Base-by-base conservation (phyloP, 2,113 vertebrate species). In the Ictalurus furcatus region DNA sequence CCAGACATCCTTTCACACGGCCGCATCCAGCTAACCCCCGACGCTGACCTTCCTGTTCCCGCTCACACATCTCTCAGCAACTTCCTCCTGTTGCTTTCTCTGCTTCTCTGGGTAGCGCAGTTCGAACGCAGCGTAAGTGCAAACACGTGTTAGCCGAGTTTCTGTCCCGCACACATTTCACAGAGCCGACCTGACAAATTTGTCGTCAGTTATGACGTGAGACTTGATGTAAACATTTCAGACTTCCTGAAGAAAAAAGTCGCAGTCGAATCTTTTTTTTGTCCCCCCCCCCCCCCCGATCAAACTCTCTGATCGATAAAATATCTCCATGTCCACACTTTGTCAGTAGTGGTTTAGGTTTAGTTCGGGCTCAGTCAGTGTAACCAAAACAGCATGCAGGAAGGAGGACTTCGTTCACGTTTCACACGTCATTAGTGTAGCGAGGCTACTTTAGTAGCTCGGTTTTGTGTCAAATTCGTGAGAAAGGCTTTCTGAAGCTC, bases 1-100 rank as follows among this genome's bases (percentile, higher is more conserved):
- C n/a, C 59, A 71, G 67, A 88, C 34, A 25, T 59, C 56, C 73
- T 87, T 30, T 30, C 44, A 28, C 23, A 19, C 83, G 69, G 84
- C 40, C 84, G 16, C 44, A 67, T 85, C 28, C 63, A 69, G 25
- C 16, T 67, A 30, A 69, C 37, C 63, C 83, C 44, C n/a, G 65
- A 37, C 4, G 21, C 12, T 83, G 67, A 69, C 52, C 65, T 84
- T 82, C 54, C 79, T 61, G 80, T 73, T n/a, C 25, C 34, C 52
- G 28, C 44, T 13, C 80, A 84, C 65, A 21, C 48, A 25, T 84
- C 69, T 74, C 71, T 40, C 85, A 40, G 54, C 30, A n/a, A 58
- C 56, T 56, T 88, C 78, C 87, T 40, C 23, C 65, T 12, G 48
- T 40, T 73, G 81, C 52, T 63, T 65, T 30, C 52, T 76, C 30